Evolutionary conservation across 2,797 vertebrate genomes (phyloP), one percentile per base, ranked within the genome.

Genomic region (Tapirus indicus): DNA sequence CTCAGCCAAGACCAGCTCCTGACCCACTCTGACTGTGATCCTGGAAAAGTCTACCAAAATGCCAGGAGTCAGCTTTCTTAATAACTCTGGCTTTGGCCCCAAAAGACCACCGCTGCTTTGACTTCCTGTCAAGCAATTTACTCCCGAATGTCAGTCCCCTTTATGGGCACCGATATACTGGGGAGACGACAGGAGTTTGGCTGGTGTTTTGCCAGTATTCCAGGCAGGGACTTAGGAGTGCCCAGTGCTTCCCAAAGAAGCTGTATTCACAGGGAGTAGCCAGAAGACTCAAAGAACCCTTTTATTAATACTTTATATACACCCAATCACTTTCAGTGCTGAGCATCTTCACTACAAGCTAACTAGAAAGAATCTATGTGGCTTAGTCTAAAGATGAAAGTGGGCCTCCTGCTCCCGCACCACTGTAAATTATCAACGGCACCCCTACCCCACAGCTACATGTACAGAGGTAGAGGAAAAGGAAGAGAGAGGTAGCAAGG

Each of bases 141-240:
- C 29, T 41, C 47, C 44, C 58, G 29, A 7, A 14, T 74, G 41
- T 32, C 58, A 69, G 35, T 3, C 5, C 3, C 35, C 12, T 9
- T 86, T 7, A 0, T 47, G 3, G 38, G 56, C 4, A 20, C 25
- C 52, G 29, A 0, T 38, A 12, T 44, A 18, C 0, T 14, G 7
- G 56, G 41, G 14, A 32, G 69, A 38, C 71, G 78, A 41, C 25
- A 29, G 32, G 69, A 38, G 4, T 69, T 56, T 74, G 41, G 20
- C 10, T 74, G 27, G 6, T 20, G 21, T 80, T 54, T 23, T 75
- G 56, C 38, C 2, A 2, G 25, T 66, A 32, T 41, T 92, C n/a
- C 95, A 44, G 62, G 18, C 54, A 78, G 66, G 52, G 20, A 23
- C 47, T 25, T 56, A 47, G 18, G 56, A 38, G 41, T 54, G 85